Evolutionary conservation across 1,140 invertebrate species (phyloP).

Genomic region (Aphidius gifuensis): DNA sequence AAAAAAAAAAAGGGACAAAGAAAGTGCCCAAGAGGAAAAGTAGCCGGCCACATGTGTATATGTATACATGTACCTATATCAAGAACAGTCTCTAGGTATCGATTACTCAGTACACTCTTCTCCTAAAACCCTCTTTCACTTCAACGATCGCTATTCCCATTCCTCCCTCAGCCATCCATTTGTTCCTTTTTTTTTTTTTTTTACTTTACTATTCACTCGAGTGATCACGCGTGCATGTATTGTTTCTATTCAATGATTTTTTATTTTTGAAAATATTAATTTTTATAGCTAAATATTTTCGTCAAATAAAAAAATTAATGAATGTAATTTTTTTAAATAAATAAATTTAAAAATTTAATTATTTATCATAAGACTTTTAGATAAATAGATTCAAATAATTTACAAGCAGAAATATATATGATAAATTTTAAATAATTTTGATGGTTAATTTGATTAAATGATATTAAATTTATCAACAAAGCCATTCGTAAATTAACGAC

Average conservation of each 20-base stretch:
- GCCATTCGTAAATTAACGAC: no score
- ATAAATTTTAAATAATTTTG: no score
- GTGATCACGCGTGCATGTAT: conserved; percentile 4
- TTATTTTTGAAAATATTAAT: not conserved
- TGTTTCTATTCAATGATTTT: not conserved
- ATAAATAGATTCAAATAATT: no score
- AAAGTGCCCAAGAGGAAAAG: conserved; percentile 7
- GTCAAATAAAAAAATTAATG: no score
- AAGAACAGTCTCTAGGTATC: conserved; percentile 15
- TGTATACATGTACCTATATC: conserved; percentile 13
- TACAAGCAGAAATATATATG: no score
- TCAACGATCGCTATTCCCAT: conserved; percentile 19
- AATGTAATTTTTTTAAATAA: no score
- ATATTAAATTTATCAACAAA: not conserved
- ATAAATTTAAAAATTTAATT: no score
- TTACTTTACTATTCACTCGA: not conserved
- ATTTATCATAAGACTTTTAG: no score
- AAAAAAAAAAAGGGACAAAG: not conserved
- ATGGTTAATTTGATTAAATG: no score
- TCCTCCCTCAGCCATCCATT: conserved; percentile 7
- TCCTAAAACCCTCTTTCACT: conserved; percentile 19
- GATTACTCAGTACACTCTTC: conserved; percentile 23
- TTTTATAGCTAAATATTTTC: not conserved
- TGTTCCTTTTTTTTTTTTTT: conserved; percentile 1
- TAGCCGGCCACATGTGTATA: conserved; percentile 28